Evolutionary conservation across 1,140 invertebrate species (phyloP), one percentile per base, ranked within the genome.

Genomic region (Drosophila yakuba): DNA sequence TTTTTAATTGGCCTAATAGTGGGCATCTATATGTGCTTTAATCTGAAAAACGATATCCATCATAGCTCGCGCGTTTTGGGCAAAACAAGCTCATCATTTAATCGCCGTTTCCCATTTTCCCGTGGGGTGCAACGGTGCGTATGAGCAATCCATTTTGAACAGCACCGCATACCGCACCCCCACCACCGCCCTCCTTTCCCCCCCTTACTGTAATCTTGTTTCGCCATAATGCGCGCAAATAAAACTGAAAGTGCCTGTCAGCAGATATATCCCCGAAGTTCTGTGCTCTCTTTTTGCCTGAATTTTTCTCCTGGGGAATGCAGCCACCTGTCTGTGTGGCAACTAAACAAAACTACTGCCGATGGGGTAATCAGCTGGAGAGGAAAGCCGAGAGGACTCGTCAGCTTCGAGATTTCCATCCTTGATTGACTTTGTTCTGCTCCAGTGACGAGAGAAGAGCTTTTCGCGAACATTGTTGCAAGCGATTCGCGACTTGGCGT

Each of bases 211-310:
- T 83, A 80, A 83, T 71, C 80, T 72, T 71, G 58, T 74, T 75
- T 75, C 51, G 50, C 75, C 80, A 84, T 76, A 84, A 86, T 67
- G 82, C 72, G 72, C 47, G 74, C 75, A 86, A 89, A 84, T 89
- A 89, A 89, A 89, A 89, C 69, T 59, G 84, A 89, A 89, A 89
- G 84, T 90, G 80, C 64, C 76, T 71, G 74, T 74, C 74, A 72
- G 63, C 63, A 38, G 66, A n/a, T 32, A 4, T 11, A 47, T n/a
- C n/a, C 23, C 25, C 45, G 17, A 15, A 44, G 32, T 32, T 32
- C 32, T 44, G 47, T 23, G 14, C n/a, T 32, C 23, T 23, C 41
- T 17, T 51, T 35, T 17, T 6, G n/a, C 55, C 47, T 15, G 20
- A 44, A 8, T 52, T 64, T 52, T 35, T 47, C 48, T 55, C 51